Evolutionary conservation across 2,797 vertebrate species (phyloP).

Genomic region (Pristis pectinata): DNA sequence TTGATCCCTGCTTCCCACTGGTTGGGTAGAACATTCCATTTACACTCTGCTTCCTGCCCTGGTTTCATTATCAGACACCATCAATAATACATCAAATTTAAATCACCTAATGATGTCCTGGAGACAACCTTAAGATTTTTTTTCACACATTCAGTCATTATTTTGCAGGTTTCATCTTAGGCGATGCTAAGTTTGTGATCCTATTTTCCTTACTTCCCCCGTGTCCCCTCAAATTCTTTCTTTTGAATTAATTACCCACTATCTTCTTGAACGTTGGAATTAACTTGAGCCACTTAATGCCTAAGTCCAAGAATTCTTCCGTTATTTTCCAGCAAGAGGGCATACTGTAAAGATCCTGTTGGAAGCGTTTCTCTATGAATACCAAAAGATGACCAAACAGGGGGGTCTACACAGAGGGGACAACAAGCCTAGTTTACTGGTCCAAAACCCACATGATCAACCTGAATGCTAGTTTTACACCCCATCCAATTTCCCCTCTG

Average conservation of each 20-base stretch:
- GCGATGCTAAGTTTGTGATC: not conserved
- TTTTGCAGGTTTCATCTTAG: not conserved
- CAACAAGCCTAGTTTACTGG: not conserved
- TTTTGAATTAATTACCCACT: not conserved
- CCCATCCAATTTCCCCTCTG: too few relatives aligned
- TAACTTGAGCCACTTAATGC: not conserved
- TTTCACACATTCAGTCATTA: not conserved
- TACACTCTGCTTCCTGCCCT: not conserved
- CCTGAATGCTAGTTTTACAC: not conserved
- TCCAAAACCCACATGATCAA: not conserved
- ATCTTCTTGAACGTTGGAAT: not conserved
- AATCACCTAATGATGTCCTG: too few relatives aligned
- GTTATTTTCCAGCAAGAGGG: not conserved
- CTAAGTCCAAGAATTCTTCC: not conserved
- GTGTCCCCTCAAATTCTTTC: too few relatives aligned
- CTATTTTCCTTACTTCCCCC: not conserved
- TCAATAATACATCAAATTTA: not conserved
- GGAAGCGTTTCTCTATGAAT: not conserved
- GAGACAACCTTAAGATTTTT: not conserved
- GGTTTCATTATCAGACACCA: not conserved
- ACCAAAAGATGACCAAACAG: not conserved
- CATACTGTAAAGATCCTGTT: not conserved
- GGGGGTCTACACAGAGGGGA: not conserved
- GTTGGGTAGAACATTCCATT: not conserved
- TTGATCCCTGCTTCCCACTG: not conserved